Evolutionary conservation across 2,888 invertebrate species (phyloP).

Genomic region (Macroteleia sp.): DNA sequence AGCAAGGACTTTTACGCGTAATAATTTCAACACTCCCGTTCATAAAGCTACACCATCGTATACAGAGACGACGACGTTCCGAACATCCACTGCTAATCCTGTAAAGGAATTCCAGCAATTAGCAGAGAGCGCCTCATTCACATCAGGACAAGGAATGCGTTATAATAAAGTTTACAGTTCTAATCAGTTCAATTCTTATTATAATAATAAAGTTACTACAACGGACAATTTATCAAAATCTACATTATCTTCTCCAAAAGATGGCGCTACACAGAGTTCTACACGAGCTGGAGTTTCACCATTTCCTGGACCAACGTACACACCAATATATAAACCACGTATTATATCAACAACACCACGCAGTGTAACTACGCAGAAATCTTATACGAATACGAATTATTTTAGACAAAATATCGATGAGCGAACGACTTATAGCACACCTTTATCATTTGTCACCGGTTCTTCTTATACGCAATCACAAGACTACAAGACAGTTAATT

Average conservation of each 20-base stretch:
- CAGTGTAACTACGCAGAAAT: conserved; percentile 59
- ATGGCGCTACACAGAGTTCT: conserved; percentile 28
- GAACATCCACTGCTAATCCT: conserved; percentile 84
- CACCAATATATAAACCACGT: conserved; percentile 76
- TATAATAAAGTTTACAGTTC: conserved; percentile 72
- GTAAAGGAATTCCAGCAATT: conserved; percentile 88
- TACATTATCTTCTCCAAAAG: conserved; percentile 22
- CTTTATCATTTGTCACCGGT: conserved; percentile 64
- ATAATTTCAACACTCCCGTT: conserved; percentile 60
- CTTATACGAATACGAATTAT: conserved; percentile 68
- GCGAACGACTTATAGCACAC: conserved; percentile 65
- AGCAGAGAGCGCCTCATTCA: conserved; percentile 91
- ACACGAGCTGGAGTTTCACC: conserved; percentile 71
- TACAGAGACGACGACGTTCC: conserved; percentile 80
- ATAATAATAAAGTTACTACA: conserved; percentile 63
- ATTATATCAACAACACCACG: conserved; percentile 70
- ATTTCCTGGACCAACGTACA: conserved; percentile 75
- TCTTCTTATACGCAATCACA: conserved; percentile 64
- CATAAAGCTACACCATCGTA: conserved; percentile 77
- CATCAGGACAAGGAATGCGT: conserved; percentile 84
- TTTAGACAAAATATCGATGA: conserved; percentile 66
- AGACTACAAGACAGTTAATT: conserved; percentile 58
- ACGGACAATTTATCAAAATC: conserved; percentile 57
- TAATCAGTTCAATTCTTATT: conserved; percentile 74
- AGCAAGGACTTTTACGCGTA: conserved; percentile 67